Evolutionary conservation across 2,113 vertebrate species (phyloP), one percentile per base, ranked within the genome.

Genomic region (Nipponia nippon): DNA sequence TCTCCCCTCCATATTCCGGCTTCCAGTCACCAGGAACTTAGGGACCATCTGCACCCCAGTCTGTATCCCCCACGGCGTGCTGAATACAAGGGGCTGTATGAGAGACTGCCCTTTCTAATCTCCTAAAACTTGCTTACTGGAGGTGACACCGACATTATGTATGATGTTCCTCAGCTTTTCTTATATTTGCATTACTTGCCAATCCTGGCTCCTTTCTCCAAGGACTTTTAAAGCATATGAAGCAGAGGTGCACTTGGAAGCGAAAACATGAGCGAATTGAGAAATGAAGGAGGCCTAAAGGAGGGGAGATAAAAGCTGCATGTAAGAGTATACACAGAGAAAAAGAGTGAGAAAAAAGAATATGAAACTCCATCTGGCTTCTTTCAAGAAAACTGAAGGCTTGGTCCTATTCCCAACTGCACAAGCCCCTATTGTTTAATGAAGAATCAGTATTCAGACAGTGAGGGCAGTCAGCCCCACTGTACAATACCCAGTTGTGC

Each of bases 381-480:
- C 50, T 66, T 70, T 77, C 53, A 69, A 82, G 61, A 56, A 76
- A 83, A 89, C 91, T 18, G 16, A 29, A 87, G n/a, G 42, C 50
- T 85, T 62, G 38, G 34, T 91, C 67, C 26, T 80, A 34, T 58
- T 95, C 82, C 62, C 75, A 83, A 10, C 44, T 47, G 50, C 78
- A 95, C 47, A 95, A 91, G 66, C 25, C 38, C 15, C 73, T 87
- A 55, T 50, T 94, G 94, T 95, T 93, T 70, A 77, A 79, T 55
- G 46, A 79, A 87, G 75, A 90, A 95, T 91, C 87, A 91, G 89
- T 83, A 95, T 85, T 85, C 87, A 87, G 78, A 52, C 55, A 83
- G 78, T 27, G 66, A 94, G 78, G 15, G 40, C 40, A 91, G 81
- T 30, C 62, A 76, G 62, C 46, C 81, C 42, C 47, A 72, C 22